Evolutionary conservation across 2,888 invertebrate genomes (phyloP).

Genomic region (Mimachlamys varia): DNA sequence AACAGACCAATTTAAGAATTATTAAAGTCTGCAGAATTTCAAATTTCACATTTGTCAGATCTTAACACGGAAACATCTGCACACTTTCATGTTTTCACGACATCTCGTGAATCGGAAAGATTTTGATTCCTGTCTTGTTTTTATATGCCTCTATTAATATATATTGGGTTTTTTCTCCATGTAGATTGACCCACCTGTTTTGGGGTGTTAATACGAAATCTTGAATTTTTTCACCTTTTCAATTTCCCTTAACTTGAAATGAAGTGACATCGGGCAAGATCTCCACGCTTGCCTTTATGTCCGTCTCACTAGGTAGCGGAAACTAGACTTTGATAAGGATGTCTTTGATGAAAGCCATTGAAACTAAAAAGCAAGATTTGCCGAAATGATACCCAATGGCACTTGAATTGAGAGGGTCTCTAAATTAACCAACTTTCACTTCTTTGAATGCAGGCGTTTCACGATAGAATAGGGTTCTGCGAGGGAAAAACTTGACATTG

Average conservation of each 20-base stretch:
- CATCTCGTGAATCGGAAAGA: background rate
- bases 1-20: conserved; percentile 23
- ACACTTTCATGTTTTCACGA: conserved; percentile 34
- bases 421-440: background rate
- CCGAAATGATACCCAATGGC: conserved; percentile 25
- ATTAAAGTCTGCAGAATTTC: conserved; percentile 34
- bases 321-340: conserved; percentile 8
- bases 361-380: conserved; percentile 36
- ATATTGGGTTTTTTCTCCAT: background rate
- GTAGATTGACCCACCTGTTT: conserved; percentile 18
- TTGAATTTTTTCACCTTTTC: conserved; percentile 22
- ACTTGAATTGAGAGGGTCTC: conserved; percentile 7
- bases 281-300: background rate
- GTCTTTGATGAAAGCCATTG: conserved; percentile 17
- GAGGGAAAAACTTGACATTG: background rate
- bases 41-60: conserved; percentile 34
- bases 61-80: background rate
- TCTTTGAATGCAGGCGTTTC: background rate
- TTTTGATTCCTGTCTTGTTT: conserved; percentile 2
- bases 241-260: conserved; percentile 14
- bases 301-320: background rate
- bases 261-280: conserved; percentile 22
- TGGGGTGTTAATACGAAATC: conserved; percentile 9
- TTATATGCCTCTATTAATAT: background rate
- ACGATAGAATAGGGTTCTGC: background rate